Conservation (phyloP, 2,113 vertebrate genomes). For the Tursiops truncatus region DNA sequence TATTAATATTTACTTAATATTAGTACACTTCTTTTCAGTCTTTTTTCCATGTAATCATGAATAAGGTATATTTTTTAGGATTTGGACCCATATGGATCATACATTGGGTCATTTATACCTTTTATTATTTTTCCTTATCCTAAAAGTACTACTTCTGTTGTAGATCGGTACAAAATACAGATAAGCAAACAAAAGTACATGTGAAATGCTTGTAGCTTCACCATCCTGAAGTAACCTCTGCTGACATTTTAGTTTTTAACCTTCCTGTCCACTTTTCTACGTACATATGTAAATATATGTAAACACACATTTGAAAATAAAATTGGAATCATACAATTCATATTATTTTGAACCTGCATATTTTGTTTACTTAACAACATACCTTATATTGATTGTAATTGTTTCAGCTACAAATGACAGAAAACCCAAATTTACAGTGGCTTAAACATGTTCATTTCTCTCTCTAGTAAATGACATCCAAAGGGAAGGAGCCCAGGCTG, state of each 20-base stretch:
- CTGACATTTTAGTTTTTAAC: neutral
- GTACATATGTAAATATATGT: neutral
- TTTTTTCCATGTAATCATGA: neutral
- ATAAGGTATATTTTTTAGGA: neutral
- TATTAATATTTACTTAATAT: neutral
- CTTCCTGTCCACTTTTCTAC: neutral
- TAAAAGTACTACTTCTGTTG: neutral
- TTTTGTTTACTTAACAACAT: neutral
- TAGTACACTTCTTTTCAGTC: neutral
- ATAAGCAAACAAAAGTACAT: neutral
- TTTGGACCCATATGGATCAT: neutral
- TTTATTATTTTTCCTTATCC: slow-evolving; percentile 20
- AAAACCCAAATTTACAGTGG: neutral
- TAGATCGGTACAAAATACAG: neutral
- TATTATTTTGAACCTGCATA: neutral
- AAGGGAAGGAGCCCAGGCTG: neutral
- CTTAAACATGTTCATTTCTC: neutral
- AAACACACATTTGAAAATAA: neutral
- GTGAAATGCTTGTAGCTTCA: neutral
- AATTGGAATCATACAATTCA: neutral
- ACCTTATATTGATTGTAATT: neutral
- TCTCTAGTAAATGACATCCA: neutral
- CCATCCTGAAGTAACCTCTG: neutral
- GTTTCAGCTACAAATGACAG: neutral
- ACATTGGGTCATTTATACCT: neutral